Evolutionary conservation across 53 echinoderm and acorn worm species (phyloP).

Genomic region (Patiria pectinifera): DNA sequence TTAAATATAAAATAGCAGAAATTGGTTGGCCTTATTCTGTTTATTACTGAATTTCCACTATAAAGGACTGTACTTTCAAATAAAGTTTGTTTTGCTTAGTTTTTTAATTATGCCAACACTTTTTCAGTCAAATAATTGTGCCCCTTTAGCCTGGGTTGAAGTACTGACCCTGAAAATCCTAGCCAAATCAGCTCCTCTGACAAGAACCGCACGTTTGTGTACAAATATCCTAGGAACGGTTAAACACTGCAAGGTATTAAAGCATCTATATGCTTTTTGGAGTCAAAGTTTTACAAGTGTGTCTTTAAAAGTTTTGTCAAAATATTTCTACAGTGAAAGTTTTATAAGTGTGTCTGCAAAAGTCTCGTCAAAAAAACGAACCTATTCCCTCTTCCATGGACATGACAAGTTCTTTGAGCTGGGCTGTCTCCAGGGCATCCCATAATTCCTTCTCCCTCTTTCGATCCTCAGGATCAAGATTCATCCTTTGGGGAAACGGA

Average conservation of each 20-base stretch:
- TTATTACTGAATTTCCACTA: too few relatives aligned
- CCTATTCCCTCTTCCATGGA: slow-evolving; percentile 69
- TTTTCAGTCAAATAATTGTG: too few relatives aligned
- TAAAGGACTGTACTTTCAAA: too few relatives aligned
- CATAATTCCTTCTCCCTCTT: slow-evolving; percentile 69
- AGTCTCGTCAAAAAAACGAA: slow-evolving; percentile 14
- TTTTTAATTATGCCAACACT: too few relatives aligned
- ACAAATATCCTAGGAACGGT: background rate
- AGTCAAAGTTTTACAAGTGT: background rate
- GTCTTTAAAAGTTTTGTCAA: too few relatives aligned
- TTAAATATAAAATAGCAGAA: too few relatives aligned
- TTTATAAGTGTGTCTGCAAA: background rate
- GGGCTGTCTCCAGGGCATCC: slow-evolving; percentile 74
- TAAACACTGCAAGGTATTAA: background rate
- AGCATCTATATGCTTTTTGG: background rate
- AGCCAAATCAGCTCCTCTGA: background rate
- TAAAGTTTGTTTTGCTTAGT: too few relatives aligned
- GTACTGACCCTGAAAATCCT: background rate
- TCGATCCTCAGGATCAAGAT: slow-evolving; percentile 62
- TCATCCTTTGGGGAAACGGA: slow-evolving; percentile 14
- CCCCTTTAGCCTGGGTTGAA: too few relatives aligned
- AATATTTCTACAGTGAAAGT: background rate
- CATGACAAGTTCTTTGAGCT: slow-evolving; percentile 74
- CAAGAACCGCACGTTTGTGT: background rate
- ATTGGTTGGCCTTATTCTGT: too few relatives aligned